Evolutionary conservation across 1,140 invertebrate genomes (phyloP).

Genomic region (Drosophila baimaii): DNA sequence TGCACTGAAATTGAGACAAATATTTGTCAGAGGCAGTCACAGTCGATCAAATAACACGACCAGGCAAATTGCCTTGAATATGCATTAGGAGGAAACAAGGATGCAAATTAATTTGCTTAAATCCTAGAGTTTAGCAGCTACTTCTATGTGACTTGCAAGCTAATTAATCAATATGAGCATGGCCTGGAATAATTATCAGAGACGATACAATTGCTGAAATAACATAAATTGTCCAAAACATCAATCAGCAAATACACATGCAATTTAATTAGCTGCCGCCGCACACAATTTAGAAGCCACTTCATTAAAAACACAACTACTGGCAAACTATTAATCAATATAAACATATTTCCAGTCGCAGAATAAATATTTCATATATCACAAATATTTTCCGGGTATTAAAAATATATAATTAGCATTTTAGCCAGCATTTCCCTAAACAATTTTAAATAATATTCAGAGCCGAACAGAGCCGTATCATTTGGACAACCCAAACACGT

Average conservation of each 20-base stretch:
- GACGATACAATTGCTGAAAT: background rate
- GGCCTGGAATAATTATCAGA: background rate
- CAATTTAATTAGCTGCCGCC: background rate
- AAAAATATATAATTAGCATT: constrained; percentile 4
- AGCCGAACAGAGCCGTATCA: constrained; percentile 14
- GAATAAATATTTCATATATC: background rate
- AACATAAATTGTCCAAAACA: background rate
- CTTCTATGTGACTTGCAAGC: background rate
- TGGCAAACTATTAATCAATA: background rate
- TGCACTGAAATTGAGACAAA: constrained; percentile 17
- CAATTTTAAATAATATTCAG: background rate
- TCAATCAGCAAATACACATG: background rate
- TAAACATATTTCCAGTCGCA: background rate
- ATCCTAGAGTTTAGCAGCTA: background rate
- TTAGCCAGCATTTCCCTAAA: constrained; percentile 1
- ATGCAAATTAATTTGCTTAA: constrained; percentile 4
- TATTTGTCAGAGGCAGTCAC: constrained; percentile 15
- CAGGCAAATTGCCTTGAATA: background rate
- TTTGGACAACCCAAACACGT: constrained; percentile 26
- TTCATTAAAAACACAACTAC: background rate
- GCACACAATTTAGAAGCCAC: background rate
- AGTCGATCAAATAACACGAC: background rate
- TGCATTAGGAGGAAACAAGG: background rate
- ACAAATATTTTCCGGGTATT: background rate
- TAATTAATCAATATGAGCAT: background rate